Evolutionary conservation across 2,113 vertebrate species (phyloP), one percentile per base, ranked within the genome.

Genomic region (Nyctibius bracteatus): DNA sequence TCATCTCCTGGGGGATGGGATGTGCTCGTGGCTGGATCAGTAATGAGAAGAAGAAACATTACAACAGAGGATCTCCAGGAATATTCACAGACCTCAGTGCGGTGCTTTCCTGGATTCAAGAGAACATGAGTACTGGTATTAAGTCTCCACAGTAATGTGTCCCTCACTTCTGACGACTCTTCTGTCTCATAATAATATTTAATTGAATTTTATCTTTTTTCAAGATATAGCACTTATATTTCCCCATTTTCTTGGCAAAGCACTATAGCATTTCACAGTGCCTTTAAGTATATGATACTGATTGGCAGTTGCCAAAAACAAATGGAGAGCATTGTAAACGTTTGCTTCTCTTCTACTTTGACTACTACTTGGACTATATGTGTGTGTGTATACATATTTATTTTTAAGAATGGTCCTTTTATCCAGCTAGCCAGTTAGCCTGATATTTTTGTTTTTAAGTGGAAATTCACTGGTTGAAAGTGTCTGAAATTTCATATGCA

Each of bases 1-100:
- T 99, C 51, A 98, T 98, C 33, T 99, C 99, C 55, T 99, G 99
- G 98, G 99, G 99, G 8, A 98, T 98, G 92, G 99, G 99, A 33
- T 99, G 99, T 95, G 99, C 98, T 44, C 97, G 98, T 65, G 97
- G 98, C 90, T 99, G 99, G 99, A 94, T 61, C 59, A 94, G 97
- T 58, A 99, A 99, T 47, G 21, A 61, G 44, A 86, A 83, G 66
- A 98, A 94, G 35, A 96, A 95, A 10, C 94, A 96, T 10, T 75
- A 80, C 2, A 80, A 92, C 35, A 98, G 98, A 97, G 98, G 99
- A 47, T 99, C 98, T 44, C 99, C 98, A 0, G 99, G 99, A 66
- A 95, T 99, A 87, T 99, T 99, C 97, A 99, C 99, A 51, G 98
- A 98, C 46, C 97, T 99, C 78, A 97, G 93, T 13, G 68, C 87